A percentile compares a stretch with the other conserved stretches of the same genome.
Conservation (phyloP, 2,113 vertebrate genomes). For the Brachypodius melanocephalos region DNA sequence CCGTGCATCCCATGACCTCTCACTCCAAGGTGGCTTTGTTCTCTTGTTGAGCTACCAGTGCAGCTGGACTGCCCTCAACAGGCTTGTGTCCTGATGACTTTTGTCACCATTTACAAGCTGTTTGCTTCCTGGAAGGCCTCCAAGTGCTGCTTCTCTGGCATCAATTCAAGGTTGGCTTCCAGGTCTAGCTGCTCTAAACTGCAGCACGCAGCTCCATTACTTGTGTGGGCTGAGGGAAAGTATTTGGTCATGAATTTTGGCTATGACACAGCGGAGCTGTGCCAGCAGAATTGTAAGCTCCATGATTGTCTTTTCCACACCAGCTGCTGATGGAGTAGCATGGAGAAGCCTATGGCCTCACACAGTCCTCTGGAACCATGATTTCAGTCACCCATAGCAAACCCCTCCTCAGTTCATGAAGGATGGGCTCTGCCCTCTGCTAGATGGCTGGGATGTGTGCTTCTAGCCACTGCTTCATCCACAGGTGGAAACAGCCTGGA, state of each 20-base stretch:
- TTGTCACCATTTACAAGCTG: not conserved
- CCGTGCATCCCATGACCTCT: not conserved
- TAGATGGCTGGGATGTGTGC: not conserved
- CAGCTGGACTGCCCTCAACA: not conserved
- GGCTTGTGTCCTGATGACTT: not conserved
- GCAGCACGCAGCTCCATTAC: not conserved
- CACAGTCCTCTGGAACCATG: not conserved
- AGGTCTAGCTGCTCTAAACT: not conserved
- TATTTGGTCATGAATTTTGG: not conserved
- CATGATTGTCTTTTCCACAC: not conserved
- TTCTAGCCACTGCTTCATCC: not conserved
- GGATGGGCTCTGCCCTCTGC: not conserved
- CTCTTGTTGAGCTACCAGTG: not conserved
- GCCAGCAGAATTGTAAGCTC: not conserved
- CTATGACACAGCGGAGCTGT: not conserved
- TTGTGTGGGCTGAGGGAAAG: accelerated
- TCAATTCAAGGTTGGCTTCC: not conserved
- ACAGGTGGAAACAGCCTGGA: not conserved
- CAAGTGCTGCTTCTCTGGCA: not conserved
- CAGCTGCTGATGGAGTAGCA: not conserved
- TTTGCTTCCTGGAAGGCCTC: not conserved
- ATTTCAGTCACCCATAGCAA: not conserved
- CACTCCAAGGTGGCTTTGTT: not conserved
- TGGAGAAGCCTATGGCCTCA: not conserved
- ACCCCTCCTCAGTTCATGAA: accelerated